phyloP scores from a whole-genome alignment of 2,797 vertebrate genomes.

The Enteromius treurensis region DNA sequence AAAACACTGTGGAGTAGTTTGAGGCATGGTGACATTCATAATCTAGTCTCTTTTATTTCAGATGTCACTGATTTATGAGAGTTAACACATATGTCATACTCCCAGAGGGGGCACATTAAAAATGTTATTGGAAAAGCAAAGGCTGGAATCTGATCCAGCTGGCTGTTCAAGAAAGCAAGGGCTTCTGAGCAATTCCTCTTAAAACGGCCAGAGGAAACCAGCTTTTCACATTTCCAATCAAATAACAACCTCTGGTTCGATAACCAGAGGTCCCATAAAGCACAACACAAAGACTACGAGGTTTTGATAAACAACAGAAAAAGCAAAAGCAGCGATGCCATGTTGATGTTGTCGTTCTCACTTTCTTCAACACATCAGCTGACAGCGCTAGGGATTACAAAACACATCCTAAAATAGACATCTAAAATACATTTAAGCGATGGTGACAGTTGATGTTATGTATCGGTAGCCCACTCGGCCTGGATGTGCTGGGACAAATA shows the following conservation, averaged over 20 bases:
- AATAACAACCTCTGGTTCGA: neutral
- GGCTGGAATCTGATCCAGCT: slow-evolving; percentile 1
- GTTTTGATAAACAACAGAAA: neutral
- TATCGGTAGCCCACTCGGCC: neutral
- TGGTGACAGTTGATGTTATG: neutral
- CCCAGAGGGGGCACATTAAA: neutral
- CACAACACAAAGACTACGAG: slow-evolving; percentile 4
- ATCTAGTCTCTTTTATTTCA: slow-evolving; percentile 10
- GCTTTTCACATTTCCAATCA: neutral
- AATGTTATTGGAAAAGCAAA: slow-evolving; percentile 7
- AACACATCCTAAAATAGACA: neutral
- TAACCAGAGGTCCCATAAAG: neutral
- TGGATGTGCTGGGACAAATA: slow-evolving; percentile 25
- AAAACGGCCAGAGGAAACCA: slow-evolving; percentile 7
- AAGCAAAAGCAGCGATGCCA: slow-evolving; percentile 7
- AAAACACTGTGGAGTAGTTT: neutral
- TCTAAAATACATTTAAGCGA: neutral
- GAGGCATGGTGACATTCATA: neutral
- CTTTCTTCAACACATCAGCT: neutral
- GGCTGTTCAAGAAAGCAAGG: slow-evolving; percentile 1
- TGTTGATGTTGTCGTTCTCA: slow-evolving; percentile 22
- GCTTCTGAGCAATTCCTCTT: slow-evolving; percentile 4
- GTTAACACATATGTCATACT: slow-evolving; percentile 28
- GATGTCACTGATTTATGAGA: neutral
- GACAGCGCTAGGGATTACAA: slow-evolving; percentile 13